These are phyloP conservation scores for Brachyrhaphis roseni DNA, from an alignment of 2,797 vertebrate species.

Conservation along the genomic window DNA sequence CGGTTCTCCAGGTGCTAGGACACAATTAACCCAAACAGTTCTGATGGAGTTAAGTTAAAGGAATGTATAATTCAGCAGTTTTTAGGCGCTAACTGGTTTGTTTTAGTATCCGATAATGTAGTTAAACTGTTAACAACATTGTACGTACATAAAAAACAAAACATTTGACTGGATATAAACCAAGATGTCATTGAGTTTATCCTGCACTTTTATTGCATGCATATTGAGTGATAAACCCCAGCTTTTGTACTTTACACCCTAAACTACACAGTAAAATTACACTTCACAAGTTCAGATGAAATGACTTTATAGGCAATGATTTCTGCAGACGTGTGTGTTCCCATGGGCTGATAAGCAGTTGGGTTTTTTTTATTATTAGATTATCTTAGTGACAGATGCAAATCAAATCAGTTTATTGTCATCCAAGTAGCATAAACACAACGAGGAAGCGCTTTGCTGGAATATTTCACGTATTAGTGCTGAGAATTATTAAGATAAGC, in stretches of 20 bases:
- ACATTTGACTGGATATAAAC: background rate
- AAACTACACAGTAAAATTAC: background rate
- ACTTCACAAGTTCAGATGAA: background rate
- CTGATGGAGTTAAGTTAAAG: constrained; percentile 7
- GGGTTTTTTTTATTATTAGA: background rate
- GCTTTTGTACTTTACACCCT: constrained; percentile 4
- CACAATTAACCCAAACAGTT: constrained; percentile 34
- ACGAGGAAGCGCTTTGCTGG: background rate
- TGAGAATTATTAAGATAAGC: background rate
- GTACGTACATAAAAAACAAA: background rate
- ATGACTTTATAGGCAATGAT: background rate
- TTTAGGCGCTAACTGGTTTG: constrained; percentile 38
- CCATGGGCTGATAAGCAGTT: background rate
- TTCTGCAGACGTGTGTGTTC: background rate
- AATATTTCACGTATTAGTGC: background rate
- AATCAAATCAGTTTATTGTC: constrained; percentile 1
- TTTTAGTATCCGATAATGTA: background rate
- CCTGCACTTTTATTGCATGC: background rate
- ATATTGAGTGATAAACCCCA: background rate
- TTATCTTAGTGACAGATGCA: background rate
- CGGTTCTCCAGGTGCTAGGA: constrained; percentile 39
- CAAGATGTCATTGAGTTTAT: background rate
- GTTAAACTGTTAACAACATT: background rate
- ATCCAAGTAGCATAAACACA: background rate
- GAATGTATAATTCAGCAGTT: constrained; percentile 39